Base-by-base conservation (phyloP, 2,113 vertebrate species). In the Panthera leo region DNA sequence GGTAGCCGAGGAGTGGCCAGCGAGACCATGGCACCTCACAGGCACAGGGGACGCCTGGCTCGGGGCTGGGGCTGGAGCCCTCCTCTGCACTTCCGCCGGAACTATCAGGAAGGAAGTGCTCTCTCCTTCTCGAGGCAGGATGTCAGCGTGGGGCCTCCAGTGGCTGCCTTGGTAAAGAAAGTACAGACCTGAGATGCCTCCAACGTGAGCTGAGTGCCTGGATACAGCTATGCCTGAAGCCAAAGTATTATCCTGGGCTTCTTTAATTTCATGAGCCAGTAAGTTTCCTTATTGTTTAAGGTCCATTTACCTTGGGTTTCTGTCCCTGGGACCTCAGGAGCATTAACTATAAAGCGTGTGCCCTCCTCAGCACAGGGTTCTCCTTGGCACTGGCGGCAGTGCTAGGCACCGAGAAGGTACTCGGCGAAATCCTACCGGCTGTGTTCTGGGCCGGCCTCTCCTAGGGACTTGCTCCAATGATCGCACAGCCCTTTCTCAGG, bases 151-250 rank as follows among this genome's bases (percentile, higher is more conserved):
- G 61, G 45, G 85, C 36, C 36, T 36, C 68, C 14, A 1, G 45
- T 11, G 55, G 63, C 84, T 14, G 36, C 51, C 65, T 39, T 39
- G 19, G 61, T 67, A 63, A 92, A 45, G 42, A 25, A 84, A 73
- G 42, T 1, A 19, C 12, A 27, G 29, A 9, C 14, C 85, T 39
- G n/a, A 87, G 85, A 34, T 31, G 82, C 80, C 18, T 87, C 76
- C 27, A 55, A 58, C 27, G 0, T 23, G 29, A 63, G 36, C 21
- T 5, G 2, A 90, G 70, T 21, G 25, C 63, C 86, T 94, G 76
- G 89, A 92, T 91, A 70, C 36, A 88, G 27, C 93, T 63, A 45
- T 18, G 79, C 86, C 68, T 91, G 63, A 93, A 80, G 85, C 53
- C 31, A 42, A 19, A 7, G 0, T 27, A 45, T 42, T n/a, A 89